phyloP scores from a whole-genome alignment of 2,797 vertebrate species.

The Liparis tanakae region DNA sequence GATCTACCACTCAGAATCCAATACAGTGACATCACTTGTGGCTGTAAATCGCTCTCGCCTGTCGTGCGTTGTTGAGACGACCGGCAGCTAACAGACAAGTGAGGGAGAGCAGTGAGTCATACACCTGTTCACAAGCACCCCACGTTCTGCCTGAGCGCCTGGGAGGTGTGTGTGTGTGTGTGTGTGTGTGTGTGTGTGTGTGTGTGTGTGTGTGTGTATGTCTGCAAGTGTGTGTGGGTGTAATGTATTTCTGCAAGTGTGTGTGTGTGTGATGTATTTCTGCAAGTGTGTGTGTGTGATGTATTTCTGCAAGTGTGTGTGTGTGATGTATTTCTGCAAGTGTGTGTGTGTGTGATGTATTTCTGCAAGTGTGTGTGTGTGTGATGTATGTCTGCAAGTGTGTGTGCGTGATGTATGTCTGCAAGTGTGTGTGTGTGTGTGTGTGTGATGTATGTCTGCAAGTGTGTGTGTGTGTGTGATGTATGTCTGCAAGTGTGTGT shows the following conservation, averaged over 20 bases:
- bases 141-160: conserved; percentile 45
- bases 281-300: conserved; percentile 11
- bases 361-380: conserved; percentile 17
- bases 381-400: conserved; percentile 6
- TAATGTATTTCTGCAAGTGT: conserved; percentile 6
- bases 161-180: conserved; percentile 33
- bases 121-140: conserved; percentile 48
- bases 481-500: conserved; percentile 24
- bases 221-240: conserved; percentile 15
- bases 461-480: conserved; percentile 32
- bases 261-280: conserved; percentile 8
- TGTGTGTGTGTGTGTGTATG: no score
- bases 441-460: no score
- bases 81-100: conserved; percentile 54
- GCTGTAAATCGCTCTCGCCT: conserved; percentile 40
- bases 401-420: conserved; percentile 13
- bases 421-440: conserved; percentile 9
- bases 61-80: conserved; percentile 41
- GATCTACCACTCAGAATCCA: not conserved
- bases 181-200: conserved; percentile 2
- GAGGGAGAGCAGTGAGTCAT: conserved; percentile 65
- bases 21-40: not conserved
- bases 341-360: conserved; percentile 6
- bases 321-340: conserved; percentile 35
- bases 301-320: no score